phyloP scores from a whole-genome alignment of 2,797 vertebrate species.

The Platalea minor region DNA sequence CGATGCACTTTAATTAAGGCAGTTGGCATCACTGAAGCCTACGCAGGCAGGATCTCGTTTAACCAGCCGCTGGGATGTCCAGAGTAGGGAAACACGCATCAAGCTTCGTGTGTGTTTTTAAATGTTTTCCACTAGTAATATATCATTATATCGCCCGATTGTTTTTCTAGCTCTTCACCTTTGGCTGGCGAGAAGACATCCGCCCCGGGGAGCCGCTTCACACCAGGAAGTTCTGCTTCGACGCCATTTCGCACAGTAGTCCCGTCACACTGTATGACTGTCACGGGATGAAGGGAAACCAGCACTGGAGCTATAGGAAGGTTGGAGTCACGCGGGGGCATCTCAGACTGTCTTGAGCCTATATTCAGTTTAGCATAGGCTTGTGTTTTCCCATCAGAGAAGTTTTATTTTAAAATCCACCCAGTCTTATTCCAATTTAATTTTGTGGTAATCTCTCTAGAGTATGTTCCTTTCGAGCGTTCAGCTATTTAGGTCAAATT shows the following conservation, averaged over 20 bases:
- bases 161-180: constrained; percentile 84
- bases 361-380: background rate
- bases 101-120: background rate
- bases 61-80: background rate
- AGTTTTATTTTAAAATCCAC: background rate
- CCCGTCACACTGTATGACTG: constrained; percentile 87
- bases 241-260: constrained; percentile 82
- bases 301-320: constrained; percentile 87
- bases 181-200: constrained; percentile 90
- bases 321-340: constrained; percentile 67
- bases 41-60: background rate
- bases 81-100: background rate
- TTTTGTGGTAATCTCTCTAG: background rate
- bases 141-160: background rate
- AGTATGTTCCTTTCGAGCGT: background rate
- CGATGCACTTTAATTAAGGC: background rate
- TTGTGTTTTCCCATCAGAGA: background rate
- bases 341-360: background rate
- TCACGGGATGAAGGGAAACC: constrained; percentile 90
- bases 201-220: constrained; percentile 87
- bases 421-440: background rate
- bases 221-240: constrained; percentile 87
- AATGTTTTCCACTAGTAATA: background rate
- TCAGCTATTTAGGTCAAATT: constrained; percentile 42
- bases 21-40: background rate